Percentiles rank a stretch among this genome's conserved stretches.
Conservation (phyloP, 1,140 invertebrate genomes). For the Spodoptera frugiperda region DNA sequence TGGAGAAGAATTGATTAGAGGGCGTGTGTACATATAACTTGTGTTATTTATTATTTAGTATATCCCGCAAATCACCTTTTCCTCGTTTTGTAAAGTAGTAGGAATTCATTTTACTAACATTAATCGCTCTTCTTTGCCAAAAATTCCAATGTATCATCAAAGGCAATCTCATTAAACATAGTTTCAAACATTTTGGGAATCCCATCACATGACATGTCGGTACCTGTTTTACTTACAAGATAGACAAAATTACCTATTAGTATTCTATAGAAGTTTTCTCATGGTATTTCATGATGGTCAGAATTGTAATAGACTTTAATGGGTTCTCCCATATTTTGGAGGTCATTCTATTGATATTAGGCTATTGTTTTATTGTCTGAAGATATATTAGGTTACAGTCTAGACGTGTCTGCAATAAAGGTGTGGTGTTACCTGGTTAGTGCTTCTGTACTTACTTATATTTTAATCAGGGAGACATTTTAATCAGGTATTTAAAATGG, state of each 20-base stretch:
- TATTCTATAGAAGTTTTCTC: constrained; percentile 34
- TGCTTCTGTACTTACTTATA: no score
- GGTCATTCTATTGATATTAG: constrained; percentile 32
- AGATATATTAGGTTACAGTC: constrained; percentile 13
- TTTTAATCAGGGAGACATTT: no score
- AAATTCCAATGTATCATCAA: neutral
- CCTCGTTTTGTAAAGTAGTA: no score
- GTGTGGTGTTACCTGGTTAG: neutral
- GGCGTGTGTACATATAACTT: no score
- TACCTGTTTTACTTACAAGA: neutral
- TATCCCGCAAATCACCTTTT: no score
- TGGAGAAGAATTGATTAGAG: no score
- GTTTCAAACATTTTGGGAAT: constrained; percentile 14
- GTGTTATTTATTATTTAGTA: no score
- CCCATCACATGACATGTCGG: neutral
- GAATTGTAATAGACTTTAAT: constrained; percentile 15
- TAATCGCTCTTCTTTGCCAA: no score
- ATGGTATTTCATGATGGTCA: constrained; percentile 27
- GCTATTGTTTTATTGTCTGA: constrained; percentile 23
- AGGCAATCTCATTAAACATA: neutral
- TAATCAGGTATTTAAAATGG: no score
- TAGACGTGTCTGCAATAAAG: constrained; percentile 13
- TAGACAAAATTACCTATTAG: constrained; percentile 34
- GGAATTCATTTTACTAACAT: no score
- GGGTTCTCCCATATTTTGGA: constrained; percentile 33